Evolutionary conservation across 2,888 invertebrate genomes (phyloP).

Genomic region (Hylaea fasciaria): DNA sequence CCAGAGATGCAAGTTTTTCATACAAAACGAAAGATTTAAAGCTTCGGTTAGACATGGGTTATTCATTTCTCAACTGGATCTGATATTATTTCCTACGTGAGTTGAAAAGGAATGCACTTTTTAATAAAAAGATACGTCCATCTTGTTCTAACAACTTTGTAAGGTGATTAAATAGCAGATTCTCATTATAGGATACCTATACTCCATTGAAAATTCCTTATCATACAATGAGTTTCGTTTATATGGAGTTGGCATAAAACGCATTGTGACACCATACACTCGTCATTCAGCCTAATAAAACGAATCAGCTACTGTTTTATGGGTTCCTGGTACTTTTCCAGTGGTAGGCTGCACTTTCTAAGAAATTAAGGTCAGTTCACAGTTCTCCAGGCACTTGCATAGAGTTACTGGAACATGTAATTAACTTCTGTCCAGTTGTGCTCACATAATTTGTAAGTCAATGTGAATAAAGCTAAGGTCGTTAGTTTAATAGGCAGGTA

Average conservation of each 20-base stretch:
- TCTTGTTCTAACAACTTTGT: not conserved
- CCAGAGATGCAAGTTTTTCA: constrained; percentile 21
- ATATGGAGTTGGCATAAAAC: constrained; percentile 19
- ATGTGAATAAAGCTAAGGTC: not conserved
- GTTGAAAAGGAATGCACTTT: constrained; percentile 12
- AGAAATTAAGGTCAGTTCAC: constrained; percentile 26
- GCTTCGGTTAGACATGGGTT: constrained; percentile 25
- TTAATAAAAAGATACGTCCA: constrained; percentile 13
- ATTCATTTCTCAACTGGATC: constrained; percentile 27
- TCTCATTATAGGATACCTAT: too few species aligned
- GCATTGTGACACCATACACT: constrained; percentile 25
- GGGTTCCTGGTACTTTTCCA: constrained; percentile 35
- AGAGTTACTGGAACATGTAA: constrained; percentile 14
- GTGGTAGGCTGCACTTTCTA: constrained; percentile 32
- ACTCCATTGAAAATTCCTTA: not conserved
- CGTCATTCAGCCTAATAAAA: constrained; percentile 23
- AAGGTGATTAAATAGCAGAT: too few species aligned
- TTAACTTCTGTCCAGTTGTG: constrained; percentile 3
- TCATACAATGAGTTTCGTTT: constrained; percentile 15
- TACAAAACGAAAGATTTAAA: constrained; percentile 27
- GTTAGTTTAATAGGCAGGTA: not conserved
- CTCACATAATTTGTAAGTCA: not conserved
- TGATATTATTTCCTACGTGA: constrained; percentile 25
- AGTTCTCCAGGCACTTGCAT: constrained; percentile 12
- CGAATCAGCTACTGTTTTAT: constrained; percentile 25